phyloP scores from a whole-genome alignment of 2,113 vertebrate species.

The Bambusicola thoracicus region DNA sequence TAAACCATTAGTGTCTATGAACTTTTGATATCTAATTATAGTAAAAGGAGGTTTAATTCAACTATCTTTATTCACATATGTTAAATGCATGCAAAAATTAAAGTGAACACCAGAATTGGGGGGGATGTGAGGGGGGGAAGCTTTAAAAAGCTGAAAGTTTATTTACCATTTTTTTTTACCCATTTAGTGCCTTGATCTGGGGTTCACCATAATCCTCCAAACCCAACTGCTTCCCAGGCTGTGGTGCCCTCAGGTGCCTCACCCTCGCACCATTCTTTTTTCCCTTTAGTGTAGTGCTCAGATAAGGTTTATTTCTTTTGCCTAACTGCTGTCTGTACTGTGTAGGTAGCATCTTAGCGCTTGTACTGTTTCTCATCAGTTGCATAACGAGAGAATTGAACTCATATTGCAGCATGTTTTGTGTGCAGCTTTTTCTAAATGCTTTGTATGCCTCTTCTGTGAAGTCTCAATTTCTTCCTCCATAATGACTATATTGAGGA shows the following conservation, averaged over 20 bases:
- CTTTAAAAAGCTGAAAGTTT: neutral
- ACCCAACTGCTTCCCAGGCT: neutral
- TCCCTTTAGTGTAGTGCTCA: neutral
- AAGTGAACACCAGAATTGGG: neutral
- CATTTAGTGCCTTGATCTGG: neutral
- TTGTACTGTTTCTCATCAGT: constrained; percentile 17
- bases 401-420: constrained; percentile 56
- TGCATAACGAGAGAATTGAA: constrained; percentile 57
- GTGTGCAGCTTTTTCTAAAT: constrained; percentile 56
- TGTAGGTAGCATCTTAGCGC: neutral
- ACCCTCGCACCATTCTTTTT: neutral
- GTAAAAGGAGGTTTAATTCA: neutral
- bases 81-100: neutral
- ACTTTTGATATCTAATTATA: neutral
- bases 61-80: neutral
- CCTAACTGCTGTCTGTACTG: neutral
- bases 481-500: constrained; percentile 63
- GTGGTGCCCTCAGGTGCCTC: neutral
- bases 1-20: neutral
- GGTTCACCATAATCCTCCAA: neutral
- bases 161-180: neutral
- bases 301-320: neutral
- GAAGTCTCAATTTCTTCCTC: constrained; percentile 69
- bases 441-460: constrained; percentile 59
- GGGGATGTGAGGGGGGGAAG: no score